Base-by-base conservation (phyloP, 2,888 invertebrate genomes). In the Bembecia ichneumoniformis region DNA sequence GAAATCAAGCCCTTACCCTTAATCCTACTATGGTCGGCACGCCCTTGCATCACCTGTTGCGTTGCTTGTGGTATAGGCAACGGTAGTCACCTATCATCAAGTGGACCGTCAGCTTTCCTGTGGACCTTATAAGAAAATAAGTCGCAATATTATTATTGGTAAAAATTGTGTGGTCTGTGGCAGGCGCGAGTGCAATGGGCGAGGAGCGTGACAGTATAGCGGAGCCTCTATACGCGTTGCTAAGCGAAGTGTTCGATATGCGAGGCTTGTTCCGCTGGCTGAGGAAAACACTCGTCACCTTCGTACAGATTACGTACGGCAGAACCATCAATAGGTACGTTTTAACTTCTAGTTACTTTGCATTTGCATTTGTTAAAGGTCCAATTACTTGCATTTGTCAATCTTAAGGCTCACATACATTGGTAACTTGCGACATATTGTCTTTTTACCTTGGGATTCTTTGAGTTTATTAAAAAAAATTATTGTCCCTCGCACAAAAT, bases 251-350 rank as follows among this genome's bases (percentile, higher is more conserved):
- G 58, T 97, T 96, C 71, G 96, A 97, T 71, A 92, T 96, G 89
- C 89, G 94, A 48, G 96, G 96, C 0, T 93, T 96, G 28, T 96
- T 96, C 71, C 93, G 94, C 49, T 96, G 95, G 92, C 87, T 97
- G 28, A 82, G 97, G 56, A 93, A 94, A 71, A 96, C 95, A 16
- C 89, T 97, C 15, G 96, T 97, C 59, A 93, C 94, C 2, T 96
- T 97, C 78, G 96, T 97, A 17, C 96, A 96, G 81, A 93, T 96
- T 52, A 94, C 95, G 0, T 96, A 96, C 69, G 96, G 96, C n/a
- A 89, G 96, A 54, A 96, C 96, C 51, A 97, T 97, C 46, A 97
- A 96, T 72, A 91, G 93, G 90, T 93, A 80, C 16, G 48, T 35
- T 28, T 28, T 28, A 5, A 7, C 1, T 28, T 28, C 40, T 15